Evolutionary conservation across 1,140 invertebrate species (phyloP).

Genomic region (Halictus rubicundus): DNA sequence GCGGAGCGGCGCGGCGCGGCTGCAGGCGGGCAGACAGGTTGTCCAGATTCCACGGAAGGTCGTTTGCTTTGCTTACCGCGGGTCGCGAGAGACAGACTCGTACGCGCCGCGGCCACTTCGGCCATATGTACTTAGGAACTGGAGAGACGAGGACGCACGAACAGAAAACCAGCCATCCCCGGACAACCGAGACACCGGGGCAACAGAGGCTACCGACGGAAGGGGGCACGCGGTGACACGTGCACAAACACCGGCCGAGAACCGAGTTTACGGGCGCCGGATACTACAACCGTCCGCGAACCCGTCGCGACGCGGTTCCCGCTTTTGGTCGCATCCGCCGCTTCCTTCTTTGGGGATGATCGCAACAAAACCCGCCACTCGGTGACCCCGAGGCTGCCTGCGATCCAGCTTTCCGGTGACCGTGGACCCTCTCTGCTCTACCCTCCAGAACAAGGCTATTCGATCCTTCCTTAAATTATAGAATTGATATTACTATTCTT

Average conservation of each 20-base stretch:
- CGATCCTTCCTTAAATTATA: too few species aligned
- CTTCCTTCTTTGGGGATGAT: conserved; percentile 17
- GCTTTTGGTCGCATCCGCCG: neutral
- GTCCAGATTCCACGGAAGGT: conserved; percentile 81
- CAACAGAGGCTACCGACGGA: neutral
- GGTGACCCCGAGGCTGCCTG: neutral
- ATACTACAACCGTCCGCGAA: neutral
- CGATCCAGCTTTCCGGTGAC: too few species aligned
- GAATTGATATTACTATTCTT: too few species aligned
- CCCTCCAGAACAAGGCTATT: too few species aligned
- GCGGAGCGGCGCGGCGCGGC: conserved; percentile 31
- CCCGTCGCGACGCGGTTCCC: neutral
- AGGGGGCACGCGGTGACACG: too few species aligned
- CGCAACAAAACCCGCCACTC: neutral
- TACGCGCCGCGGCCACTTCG: conserved; percentile 69
- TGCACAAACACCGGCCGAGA: conserved; percentile 58
- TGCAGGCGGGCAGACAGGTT: conserved; percentile 79
- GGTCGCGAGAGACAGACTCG: conserved; percentile 73
- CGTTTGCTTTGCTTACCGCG: conserved; percentile 81
- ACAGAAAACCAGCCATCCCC: neutral
- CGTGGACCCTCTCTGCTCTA: too few species aligned
- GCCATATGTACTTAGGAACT: conserved; percentile 55
- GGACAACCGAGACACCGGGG: neutral
- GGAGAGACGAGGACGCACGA: neutral
- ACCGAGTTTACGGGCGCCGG: conserved; percentile 51